These are phyloP conservation scores for Eupelmus urozonus DNA, from an alignment of 2,888 invertebrate species.

Conservation along the genomic window DNA sequence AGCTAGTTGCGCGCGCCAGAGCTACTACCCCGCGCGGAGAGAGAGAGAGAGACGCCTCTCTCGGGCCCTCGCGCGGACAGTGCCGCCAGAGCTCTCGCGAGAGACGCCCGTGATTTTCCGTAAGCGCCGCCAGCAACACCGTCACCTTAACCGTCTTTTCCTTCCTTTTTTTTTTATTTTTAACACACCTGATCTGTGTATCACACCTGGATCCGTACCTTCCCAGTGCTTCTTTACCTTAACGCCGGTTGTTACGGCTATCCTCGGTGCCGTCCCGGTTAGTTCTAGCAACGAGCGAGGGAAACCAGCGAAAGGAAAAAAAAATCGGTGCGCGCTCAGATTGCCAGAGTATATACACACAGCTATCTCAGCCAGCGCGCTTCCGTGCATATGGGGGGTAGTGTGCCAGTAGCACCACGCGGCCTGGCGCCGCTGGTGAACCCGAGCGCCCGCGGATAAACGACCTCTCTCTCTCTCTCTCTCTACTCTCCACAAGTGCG, in stretches of 20 bases:
- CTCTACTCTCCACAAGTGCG: constrained; percentile 13
- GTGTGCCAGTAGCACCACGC: background rate
- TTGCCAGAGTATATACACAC: too few relatives aligned
- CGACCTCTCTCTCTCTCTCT: constrained; percentile 31
- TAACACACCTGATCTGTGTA: background rate
- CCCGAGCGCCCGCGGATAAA: constrained; percentile 21
- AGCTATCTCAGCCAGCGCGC: too few relatives aligned
- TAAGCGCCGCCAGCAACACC: constrained; percentile 51
- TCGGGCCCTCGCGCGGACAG: constrained; percentile 68
- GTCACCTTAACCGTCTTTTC: too few relatives aligned
- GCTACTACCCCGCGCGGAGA: constrained; percentile 12
- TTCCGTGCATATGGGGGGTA: background rate
- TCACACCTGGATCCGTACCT: too few relatives aligned
- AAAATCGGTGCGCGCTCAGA: too few relatives aligned
- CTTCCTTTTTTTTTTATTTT: background rate
- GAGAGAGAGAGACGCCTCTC: constrained; percentile 31
- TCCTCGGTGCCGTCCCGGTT: too few relatives aligned
- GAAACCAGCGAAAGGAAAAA: too few relatives aligned
- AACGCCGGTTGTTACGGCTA: too few relatives aligned
- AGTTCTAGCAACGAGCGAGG: too few relatives aligned
- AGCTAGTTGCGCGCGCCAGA: too few relatives aligned
- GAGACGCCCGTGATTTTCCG: constrained; percentile 74
- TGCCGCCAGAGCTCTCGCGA: constrained; percentile 75
- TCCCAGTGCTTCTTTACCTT: too few relatives aligned
- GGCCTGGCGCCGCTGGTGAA: background rate